Evolutionary conservation across 2,888 invertebrate species (phyloP), one percentile per base, ranked within the genome.

Genomic region (Urechis unicinctus): DNA sequence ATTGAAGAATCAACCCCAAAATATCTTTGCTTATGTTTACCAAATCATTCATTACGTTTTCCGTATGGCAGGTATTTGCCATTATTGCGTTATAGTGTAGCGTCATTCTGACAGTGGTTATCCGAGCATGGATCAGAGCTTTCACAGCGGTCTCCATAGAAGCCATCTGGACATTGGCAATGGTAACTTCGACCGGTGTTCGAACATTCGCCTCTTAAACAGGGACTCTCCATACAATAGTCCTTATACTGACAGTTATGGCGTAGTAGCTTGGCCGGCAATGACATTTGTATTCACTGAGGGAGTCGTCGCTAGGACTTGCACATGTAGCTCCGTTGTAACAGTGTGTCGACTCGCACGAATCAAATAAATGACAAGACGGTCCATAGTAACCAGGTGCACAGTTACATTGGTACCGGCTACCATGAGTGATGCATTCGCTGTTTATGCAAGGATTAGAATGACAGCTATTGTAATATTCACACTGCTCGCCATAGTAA

Each of bases 401-500:
- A 36, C 36, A 36, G 9, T 36, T 17, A 36, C 36, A 36, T 36
- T 36, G 17, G 36, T 36, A 13, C 9, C 36, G 9, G 36, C 17
- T 36, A 17, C 9, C 36, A 13, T 13, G 36, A 13, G 17, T 36
- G 36, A 9, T 36, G 36, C 36, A 36, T 13, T 17, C 17, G 9
- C 50, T 44, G 3, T 50, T 31, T 5, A 25, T n/a, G 26, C 50
- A 51, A 2, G 42, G 31, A 28, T 17, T 46, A 44, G 28, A 24
- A 13, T 26, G 21, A 56, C 72, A 74, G 42, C 64, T 64, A 59
- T 72, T 61, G 26, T 67, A 55, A 17, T 61, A 54, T 54, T 69
- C 64, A 60, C 74, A 74, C 3, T 61, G 61, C 22, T 59, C 54
- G 2, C 73, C 74, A 41, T 60, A 70, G 52, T 68, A 64, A n/a